Conservation (phyloP, 2,888 invertebrate species). For the Unio delphinus region DNA sequence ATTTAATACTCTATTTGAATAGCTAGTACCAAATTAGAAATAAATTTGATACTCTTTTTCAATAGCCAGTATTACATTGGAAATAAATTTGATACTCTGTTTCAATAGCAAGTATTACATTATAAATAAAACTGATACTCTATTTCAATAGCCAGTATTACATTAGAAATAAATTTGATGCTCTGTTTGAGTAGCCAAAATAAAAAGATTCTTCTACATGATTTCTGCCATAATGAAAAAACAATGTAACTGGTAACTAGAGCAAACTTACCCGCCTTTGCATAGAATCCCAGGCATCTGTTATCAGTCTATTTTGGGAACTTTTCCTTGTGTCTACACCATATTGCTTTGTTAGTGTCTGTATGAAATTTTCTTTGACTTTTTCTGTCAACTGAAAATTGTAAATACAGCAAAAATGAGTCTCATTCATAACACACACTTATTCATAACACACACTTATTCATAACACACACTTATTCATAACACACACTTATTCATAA, state of each 20-base stretch:
- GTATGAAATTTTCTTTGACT: constrained; percentile 42
- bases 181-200: background rate
- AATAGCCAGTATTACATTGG: too few relatives aligned
- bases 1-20: too few relatives aligned
- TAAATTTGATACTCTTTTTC: too few relatives aligned
- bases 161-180: too few relatives aligned
- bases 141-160: too few relatives aligned
- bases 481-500: too few relatives aligned
- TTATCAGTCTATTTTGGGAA: constrained; percentile 55
- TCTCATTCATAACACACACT: background rate
- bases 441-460: too few relatives aligned
- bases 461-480: too few relatives aligned
- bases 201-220: background rate
- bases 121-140: too few relatives aligned
- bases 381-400: constrained; percentile 46
- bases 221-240: background rate
- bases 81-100: background rate
- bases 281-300: constrained; percentile 66
- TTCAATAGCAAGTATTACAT: background rate
- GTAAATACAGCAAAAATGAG: background rate
- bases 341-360: constrained; percentile 48
- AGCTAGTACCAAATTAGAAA: too few relatives aligned
- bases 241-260: background rate
- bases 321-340: constrained; percentile 53
- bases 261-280: constrained; percentile 57